These are phyloP conservation scores for Nibea coibor DNA, from an alignment of 2,113 vertebrate species.

Conservation along the genomic window DNA sequence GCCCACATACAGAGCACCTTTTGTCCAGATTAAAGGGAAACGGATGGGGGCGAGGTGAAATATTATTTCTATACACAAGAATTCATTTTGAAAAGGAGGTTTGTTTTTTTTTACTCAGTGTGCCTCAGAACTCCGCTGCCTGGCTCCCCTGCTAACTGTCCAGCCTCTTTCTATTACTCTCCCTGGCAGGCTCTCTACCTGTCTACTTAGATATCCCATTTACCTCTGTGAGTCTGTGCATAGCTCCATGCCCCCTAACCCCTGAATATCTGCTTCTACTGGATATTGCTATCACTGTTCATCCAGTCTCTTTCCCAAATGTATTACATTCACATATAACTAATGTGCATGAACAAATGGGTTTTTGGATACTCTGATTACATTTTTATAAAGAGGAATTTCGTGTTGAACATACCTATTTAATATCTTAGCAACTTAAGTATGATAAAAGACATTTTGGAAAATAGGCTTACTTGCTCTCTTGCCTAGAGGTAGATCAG, in stretches of 20 bases:
- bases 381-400: neutral
- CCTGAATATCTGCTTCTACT: conserved; percentile 6
- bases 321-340: neutral
- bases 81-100: conserved; percentile 47
- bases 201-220: conserved; percentile 55
- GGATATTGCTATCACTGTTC: conserved; percentile 25
- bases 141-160: conserved; percentile 30
- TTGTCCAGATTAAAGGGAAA: conserved; percentile 63
- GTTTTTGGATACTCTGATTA: neutral
- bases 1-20: conserved; percentile 67
- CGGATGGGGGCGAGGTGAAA: conserved; percentile 43
- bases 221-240: conserved; percentile 42
- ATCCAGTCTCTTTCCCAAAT: neutral
- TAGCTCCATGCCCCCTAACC: conserved; percentile 7
- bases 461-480: neutral
- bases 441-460: neutral
- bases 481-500: neutral
- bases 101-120: conserved; percentile 14
- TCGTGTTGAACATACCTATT: neutral
- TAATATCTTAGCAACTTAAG: neutral
- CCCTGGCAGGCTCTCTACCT: conserved; percentile 49
- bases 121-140: conserved; percentile 1
- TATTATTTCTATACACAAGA: conserved; percentile 59
- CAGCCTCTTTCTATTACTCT: conserved; percentile 41
- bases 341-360: neutral